phyloP scores from a whole-genome alignment of 2,797 vertebrate species.

The Capromys pilorides region DNA sequence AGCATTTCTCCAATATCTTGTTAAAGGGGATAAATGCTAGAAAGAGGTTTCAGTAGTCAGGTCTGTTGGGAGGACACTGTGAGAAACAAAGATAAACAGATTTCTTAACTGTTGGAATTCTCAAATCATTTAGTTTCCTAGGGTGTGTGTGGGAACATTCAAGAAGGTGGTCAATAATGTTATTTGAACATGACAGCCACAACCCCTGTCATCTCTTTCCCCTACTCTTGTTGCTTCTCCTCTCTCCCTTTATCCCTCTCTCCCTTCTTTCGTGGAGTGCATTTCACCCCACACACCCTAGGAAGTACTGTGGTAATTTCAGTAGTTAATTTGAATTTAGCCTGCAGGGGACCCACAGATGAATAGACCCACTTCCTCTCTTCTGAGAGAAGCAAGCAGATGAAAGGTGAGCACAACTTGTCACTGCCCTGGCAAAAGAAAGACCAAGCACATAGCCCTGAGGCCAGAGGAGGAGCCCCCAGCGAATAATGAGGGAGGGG shows the following conservation, averaged over 20 bases:
- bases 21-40: neutral
- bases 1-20: neutral
- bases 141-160: neutral
- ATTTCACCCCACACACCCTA: neutral
- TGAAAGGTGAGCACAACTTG: neutral
- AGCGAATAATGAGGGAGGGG: neutral
- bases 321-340: neutral
- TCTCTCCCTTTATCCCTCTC: accelerated
- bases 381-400: neutral
- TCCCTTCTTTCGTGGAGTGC: neutral
- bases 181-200: neutral
- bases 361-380: neutral
- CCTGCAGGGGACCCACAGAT: neutral
- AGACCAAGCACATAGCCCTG: neutral
- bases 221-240: accelerated
- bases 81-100: slow-evolving; percentile 51
- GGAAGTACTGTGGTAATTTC: neutral
- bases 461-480: neutral
- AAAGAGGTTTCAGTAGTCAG: neutral
- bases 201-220: neutral
- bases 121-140: slow-evolving; percentile 48
- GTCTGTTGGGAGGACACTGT: slow-evolving; percentile 33
- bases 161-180: neutral
- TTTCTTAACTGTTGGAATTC: slow-evolving; percentile 48
- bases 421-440: neutral